phyloP scores from a whole-genome alignment of 2,888 invertebrate species.

The Anoncus sp. region DNA sequence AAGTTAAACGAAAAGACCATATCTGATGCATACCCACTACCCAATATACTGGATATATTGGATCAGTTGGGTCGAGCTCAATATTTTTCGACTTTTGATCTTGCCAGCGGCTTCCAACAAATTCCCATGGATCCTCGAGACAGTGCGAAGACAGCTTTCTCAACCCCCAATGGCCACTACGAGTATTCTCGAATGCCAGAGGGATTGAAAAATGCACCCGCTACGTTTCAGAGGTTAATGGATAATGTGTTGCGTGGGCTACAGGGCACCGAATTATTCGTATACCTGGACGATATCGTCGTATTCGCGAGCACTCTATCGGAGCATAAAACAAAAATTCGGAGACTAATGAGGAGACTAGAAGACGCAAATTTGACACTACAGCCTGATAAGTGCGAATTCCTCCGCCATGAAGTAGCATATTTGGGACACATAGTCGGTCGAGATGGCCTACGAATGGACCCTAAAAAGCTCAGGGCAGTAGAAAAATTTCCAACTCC shows the following conservation, averaged over 20 bases:
- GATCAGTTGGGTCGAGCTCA: neutral
- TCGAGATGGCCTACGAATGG: constrained; percentile 15
- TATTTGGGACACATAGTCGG: constrained; percentile 41
- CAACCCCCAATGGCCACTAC: neutral
- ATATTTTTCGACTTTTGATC: too few species aligned
- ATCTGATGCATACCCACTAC: neutral
- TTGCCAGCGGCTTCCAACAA: neutral
- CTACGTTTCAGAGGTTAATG: neutral
- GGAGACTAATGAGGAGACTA: constrained; percentile 19
- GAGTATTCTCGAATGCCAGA: neutral
- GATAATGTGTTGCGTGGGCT: constrained; percentile 44
- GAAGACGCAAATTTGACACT: constrained; percentile 11
- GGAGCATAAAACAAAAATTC: constrained; percentile 21
- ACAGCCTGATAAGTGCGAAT: constrained; percentile 43
- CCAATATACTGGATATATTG: neutral
- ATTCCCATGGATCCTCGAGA: too few species aligned
- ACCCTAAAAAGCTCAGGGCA: constrained; percentile 38
- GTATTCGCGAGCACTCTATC: constrained; percentile 19
- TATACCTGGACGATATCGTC: too few species aligned
- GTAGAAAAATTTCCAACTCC: constrained; percentile 35
- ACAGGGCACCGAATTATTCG: too few species aligned
- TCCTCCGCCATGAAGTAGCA: constrained; percentile 13
- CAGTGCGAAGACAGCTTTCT: neutral
- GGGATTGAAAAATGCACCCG: too few species aligned
- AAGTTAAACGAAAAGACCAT: constrained; percentile 50